These are phyloP conservation scores for Harpagus bidentatus DNA, from an alignment of 2,113 vertebrate genomes.

Conservation along the genomic window DNA sequence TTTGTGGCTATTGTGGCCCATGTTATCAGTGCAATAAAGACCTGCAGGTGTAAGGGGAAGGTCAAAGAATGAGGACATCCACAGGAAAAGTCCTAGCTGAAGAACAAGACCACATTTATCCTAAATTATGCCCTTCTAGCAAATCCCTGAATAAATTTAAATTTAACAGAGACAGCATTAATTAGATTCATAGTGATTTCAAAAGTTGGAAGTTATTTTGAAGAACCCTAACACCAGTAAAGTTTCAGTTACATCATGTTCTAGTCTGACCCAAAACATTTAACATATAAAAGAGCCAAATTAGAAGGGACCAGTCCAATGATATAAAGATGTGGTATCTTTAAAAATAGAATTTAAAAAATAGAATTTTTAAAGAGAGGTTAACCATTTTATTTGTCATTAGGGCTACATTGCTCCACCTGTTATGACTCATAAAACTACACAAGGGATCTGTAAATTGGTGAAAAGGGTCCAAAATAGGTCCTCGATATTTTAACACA, in stretches of 20 bases:
- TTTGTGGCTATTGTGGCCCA: not conserved
- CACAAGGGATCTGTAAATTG: not conserved
- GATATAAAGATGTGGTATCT: not conserved
- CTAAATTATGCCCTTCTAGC: not conserved
- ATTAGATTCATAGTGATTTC: not conserved
- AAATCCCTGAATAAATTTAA: not conserved
- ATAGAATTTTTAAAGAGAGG: not conserved
- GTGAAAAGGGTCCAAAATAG: not conserved
- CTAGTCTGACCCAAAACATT: not conserved
- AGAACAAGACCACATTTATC: not conserved
- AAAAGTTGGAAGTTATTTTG: not conserved
- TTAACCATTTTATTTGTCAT: not conserved
- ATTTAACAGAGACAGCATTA: not conserved
- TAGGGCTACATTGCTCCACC: not conserved
- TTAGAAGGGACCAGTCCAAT: not conserved
- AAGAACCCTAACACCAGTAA: not conserved
- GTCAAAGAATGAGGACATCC: not conserved
- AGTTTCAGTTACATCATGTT: not conserved
- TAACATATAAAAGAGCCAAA: not conserved
- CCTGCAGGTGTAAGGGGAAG: not conserved
- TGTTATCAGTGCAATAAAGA: not conserved
- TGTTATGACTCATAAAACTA: not conserved
- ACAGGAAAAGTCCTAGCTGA: not conserved
- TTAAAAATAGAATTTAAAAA: not conserved
- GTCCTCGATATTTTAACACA: not conserved